Evolutionary conservation across 2,888 invertebrate genomes (phyloP).

Genomic region (Diogma glabrata): DNA sequence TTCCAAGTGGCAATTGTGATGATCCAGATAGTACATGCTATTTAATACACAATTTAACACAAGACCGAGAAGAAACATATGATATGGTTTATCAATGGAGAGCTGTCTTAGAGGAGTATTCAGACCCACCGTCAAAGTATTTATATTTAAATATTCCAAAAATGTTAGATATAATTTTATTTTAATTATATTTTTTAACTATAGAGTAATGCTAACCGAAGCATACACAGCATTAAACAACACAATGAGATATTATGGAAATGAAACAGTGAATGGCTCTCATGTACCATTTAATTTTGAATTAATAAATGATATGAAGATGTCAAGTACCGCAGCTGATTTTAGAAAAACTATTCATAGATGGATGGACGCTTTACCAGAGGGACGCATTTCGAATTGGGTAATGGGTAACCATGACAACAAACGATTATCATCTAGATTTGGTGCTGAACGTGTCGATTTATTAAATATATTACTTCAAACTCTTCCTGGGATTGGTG

Average conservation of each 20-base stretch:
- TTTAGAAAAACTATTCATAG: slow-evolving; percentile 40
- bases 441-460: slow-evolving; percentile 39
- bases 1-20: slow-evolving; percentile 34
- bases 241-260: slow-evolving; percentile 51
- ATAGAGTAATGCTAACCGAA: slow-evolving; percentile 47
- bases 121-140: slow-evolving; percentile 32
- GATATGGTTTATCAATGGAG: slow-evolving; percentile 57
- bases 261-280: slow-evolving; percentile 36
- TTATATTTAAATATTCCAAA: too few species aligned
- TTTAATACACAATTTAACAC: slow-evolving; percentile 49
- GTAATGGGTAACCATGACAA: slow-evolving; percentile 45
- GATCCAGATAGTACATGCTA: slow-evolving; percentile 43
- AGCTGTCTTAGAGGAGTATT: too few species aligned
- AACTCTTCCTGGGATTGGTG: slow-evolving; percentile 45
- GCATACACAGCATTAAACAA: slow-evolving; percentile 43
- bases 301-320: slow-evolving; percentile 41
- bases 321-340: slow-evolving; percentile 38
- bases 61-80: slow-evolving; percentile 45
- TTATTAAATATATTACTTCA: slow-evolving; percentile 44
- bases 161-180: too few species aligned
- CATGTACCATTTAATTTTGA: slow-evolving; percentile 58
- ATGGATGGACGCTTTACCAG: slow-evolving; percentile 50
- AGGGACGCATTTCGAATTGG: slow-evolving; percentile 49
- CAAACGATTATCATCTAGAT: slow-evolving; percentile 35
- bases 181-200: background rate